These are phyloP conservation scores for Nothocercus nigrocapillus DNA, from an alignment of 2,113 vertebrate species.

Conservation along the genomic window DNA sequence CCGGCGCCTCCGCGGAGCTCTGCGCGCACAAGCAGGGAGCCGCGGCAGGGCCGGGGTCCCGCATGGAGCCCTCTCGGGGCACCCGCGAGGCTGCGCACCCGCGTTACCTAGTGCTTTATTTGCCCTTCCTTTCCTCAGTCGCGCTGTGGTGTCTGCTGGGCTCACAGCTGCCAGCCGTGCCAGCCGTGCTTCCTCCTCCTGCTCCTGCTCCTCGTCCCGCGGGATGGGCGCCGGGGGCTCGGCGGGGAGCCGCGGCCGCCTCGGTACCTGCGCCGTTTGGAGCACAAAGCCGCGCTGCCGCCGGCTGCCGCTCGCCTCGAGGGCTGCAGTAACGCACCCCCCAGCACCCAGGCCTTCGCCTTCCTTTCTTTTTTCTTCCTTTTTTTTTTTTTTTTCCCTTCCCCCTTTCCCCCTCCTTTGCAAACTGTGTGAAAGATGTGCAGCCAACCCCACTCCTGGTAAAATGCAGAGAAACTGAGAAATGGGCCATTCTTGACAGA, in stretches of 20 bases:
- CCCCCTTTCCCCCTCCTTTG: no score
- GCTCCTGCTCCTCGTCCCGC: no score
- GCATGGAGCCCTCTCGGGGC: no score
- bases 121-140: conserved; percentile 2
- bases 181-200: background rate
- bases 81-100: conserved; percentile 51
- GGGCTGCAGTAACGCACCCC: conserved; percentile 50
- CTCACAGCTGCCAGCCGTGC: conserved; percentile 28
- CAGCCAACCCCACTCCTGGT: background rate
- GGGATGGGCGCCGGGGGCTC: background rate
- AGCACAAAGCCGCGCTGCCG: conserved; percentile 70
- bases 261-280: conserved; percentile 61
- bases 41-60: background rate
- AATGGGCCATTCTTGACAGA: rapidly evolving
- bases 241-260: background rate
- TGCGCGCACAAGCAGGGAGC: no score
- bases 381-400: background rate
- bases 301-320: conserved; percentile 60
- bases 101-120: conserved; percentile 50
- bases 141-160: conserved; percentile 50
- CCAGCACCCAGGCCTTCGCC: background rate
- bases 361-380: background rate
- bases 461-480: background rate
- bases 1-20: no score
- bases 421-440: background rate